Base-by-base conservation (phyloP, 2,113 vertebrate genomes). In the Rostratula benghalensis region DNA sequence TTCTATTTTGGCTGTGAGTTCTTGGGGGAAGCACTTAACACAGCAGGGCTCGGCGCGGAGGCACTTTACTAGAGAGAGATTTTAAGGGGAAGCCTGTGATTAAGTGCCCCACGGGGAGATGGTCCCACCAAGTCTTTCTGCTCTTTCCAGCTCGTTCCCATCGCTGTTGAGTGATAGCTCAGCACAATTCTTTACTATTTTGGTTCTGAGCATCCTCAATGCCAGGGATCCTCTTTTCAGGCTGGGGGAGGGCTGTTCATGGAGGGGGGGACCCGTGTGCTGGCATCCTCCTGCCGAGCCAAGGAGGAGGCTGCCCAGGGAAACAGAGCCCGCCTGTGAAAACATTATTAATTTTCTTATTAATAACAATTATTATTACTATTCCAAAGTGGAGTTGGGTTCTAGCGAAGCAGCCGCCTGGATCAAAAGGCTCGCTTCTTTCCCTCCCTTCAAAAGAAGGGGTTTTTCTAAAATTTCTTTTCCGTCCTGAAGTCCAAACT, bases 21-120 rank as follows among this genome's bases (percentile, higher is more conserved):
- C 45, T 50, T 27, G 3, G 3, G 71, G 79, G 51, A 69, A 50
- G n/a, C 10, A 35, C 70, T 93, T 45, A 30, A 30, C 7, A 0
- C 67, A 51, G 65, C 4, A 0, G 80, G 89, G 57, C 69, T 35
- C 1, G 1, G 30, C 0, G 9, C 25, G 7, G 18, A 48, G 50
- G 39, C 45, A 5, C 70, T 73, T 70, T 5, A 3, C 85, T 35
- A 1, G n/a, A 77, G 67, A 61, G 67, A 50, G 85, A 71, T 86
- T 86, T 89, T 43, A 31, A 90, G 91, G 94, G 75, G 69, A 79
- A 56, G 67, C 68, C 85, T 74, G 37, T n/a, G 79, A 51, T 90
- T 25, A 50, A 88, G 79, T 35, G 79, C 22, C 76, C 63, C 0
- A 5, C 88, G 57, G 85, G 57, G 82, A 75, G 14, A 53, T 31